Conservation (phyloP, 2,797 vertebrate species). For the Sebastes hubbsi region DNA sequence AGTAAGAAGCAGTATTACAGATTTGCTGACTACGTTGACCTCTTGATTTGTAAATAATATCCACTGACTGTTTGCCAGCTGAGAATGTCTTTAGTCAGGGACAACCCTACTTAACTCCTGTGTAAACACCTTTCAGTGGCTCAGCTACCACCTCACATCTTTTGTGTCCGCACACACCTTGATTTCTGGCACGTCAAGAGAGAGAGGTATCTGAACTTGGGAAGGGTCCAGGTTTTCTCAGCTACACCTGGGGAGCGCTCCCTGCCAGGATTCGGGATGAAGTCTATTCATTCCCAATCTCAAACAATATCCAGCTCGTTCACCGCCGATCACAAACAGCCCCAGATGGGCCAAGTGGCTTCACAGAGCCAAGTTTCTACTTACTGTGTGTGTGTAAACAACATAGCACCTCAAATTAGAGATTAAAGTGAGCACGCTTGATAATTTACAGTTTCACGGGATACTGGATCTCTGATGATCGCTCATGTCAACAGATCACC, state of each 20-base stretch:
- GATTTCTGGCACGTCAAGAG: conserved; percentile 60
- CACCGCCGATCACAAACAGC: conserved; percentile 57
- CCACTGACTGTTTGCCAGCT: conserved; percentile 28
- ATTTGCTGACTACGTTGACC: conserved; percentile 33
- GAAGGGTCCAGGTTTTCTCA: conserved; percentile 69
- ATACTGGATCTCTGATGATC: conserved; percentile 14
- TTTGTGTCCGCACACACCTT: conserved; percentile 67
- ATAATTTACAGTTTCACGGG: conserved; percentile 37
- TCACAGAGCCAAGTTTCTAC: conserved; percentile 68
- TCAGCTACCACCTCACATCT: conserved; percentile 58
- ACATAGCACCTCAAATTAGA: conserved; percentile 41
- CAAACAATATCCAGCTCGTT: conserved; percentile 64
- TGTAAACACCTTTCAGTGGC: conserved; percentile 70
- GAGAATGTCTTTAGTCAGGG: conserved; percentile 47
- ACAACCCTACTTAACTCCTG: conserved; percentile 57
- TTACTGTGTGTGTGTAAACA: conserved; percentile 62
- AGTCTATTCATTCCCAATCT: conserved; percentile 68
- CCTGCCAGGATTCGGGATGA: conserved; percentile 70
- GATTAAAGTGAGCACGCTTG: conserved; percentile 41
- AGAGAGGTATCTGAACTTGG: conserved; percentile 68
- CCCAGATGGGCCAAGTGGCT: conserved; percentile 59
- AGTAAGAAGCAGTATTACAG: background rate
- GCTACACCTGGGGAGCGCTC: conserved; percentile 70
- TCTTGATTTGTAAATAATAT: conserved; percentile 56
- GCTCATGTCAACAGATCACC: conserved; percentile 13